These are phyloP conservation scores for Aspidiotus rigidus DNA, from an alignment of 2,888 invertebrate species.

Conservation along the genomic window DNA sequence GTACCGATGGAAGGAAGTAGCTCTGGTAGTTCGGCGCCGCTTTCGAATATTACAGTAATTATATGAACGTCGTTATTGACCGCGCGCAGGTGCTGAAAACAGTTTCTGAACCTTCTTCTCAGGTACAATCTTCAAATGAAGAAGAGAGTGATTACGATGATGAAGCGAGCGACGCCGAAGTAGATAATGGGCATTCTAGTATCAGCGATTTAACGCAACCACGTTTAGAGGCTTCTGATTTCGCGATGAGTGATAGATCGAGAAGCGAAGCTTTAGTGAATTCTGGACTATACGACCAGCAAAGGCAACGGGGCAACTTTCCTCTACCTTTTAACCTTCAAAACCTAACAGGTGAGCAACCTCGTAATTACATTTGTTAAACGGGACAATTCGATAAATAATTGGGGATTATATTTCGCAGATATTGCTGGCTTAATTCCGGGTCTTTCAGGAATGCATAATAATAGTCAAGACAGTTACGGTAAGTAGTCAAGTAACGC, in stretches of 20 bases:
- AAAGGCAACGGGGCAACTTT: conserved; percentile 16
- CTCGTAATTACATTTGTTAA: background rate
- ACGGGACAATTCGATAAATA: background rate
- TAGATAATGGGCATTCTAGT: conserved; percentile 29
- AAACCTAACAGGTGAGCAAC: conserved; percentile 10
- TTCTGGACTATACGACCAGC: conserved; percentile 19
- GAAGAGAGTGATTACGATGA: conserved; percentile 44
- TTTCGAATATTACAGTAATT: background rate
- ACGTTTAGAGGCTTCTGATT: conserved; percentile 66
- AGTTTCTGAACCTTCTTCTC: conserved; percentile 51
- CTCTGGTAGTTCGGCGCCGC: no score
- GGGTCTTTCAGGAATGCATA: conserved; percentile 75
- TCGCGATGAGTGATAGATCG: conserved; percentile 43
- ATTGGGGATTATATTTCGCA: conserved; percentile 39
- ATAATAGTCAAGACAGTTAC: conserved; percentile 57
- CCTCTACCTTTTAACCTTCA: conserved; percentile 21
- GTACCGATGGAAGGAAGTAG: background rate
- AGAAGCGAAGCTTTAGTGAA: conserved; percentile 22
- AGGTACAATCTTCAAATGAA: conserved; percentile 66
- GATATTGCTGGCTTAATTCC: conserved; percentile 67
- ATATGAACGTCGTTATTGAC: conserved; percentile 7
- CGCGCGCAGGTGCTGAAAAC: conserved; percentile 44
- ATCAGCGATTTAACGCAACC: conserved; percentile 47
- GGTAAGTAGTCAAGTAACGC: conserved; percentile 19
- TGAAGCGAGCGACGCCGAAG: conserved; percentile 35